phyloP scores from a whole-genome alignment of 2,888 invertebrate species.

The Drosophila incognita region DNA sequence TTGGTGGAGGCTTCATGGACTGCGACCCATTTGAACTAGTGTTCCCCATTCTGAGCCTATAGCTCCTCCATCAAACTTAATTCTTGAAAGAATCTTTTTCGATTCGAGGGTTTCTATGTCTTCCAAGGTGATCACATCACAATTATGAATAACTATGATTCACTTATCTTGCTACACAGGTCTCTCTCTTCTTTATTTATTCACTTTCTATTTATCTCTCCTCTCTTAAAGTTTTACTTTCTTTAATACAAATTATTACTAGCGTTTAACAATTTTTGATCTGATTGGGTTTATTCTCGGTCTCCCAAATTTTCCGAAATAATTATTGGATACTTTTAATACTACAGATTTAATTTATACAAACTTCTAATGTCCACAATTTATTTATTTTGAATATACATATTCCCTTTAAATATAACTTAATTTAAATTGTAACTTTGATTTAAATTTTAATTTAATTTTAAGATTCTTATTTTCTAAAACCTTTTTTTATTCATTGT shows the following conservation, averaged over 20 bases:
- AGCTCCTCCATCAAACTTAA: background rate
- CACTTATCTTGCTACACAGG: background rate
- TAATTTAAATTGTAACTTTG: background rate
- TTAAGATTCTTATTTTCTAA: background rate
- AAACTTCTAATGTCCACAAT: background rate
- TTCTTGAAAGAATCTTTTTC: rapidly evolving
- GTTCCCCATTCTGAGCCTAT: background rate
- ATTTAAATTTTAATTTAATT: background rate
- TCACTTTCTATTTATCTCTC: background rate
- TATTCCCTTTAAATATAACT: background rate
- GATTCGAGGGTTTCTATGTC: background rate
- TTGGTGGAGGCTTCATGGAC: background rate
- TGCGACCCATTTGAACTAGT: background rate
- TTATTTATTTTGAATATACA: background rate
- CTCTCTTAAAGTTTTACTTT: background rate
- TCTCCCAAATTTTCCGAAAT: background rate
- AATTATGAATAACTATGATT: background rate
- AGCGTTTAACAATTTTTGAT: rapidly evolving
- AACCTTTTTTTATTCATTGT: background rate
- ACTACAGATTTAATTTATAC: background rate
- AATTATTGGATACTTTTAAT: background rate
- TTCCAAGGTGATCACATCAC: background rate
- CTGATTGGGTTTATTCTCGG: background rate
- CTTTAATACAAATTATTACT: too few species aligned
- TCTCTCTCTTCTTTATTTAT: background rate